Evolutionary conservation across 2,113 vertebrate genomes (phyloP), one percentile per base, ranked within the genome.

Genomic region (Trematomus loennbergii): DNA sequence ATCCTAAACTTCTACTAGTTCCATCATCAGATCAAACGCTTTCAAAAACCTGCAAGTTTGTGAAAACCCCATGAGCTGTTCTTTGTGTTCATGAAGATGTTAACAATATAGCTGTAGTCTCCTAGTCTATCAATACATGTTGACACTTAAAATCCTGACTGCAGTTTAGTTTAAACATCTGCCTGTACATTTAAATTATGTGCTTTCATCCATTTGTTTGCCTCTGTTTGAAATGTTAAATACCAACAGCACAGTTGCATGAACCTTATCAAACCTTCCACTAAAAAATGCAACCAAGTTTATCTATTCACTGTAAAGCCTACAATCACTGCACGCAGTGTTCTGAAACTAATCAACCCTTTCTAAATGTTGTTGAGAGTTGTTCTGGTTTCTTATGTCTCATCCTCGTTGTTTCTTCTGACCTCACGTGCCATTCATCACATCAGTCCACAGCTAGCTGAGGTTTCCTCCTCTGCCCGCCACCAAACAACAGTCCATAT

Each of bases 401-500:
- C 10, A 46, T 50, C 20, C 49, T 82, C 36, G 5, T 40, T 40
- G 13, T 46, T 76, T 89, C 18, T 60, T 55, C 33, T 79, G 29
- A 81, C 67, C 75, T 68, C 57, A 63, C 48, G 25, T 87, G 74
- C 73, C 87, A 83, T 84, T 93, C 68, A 85, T 90, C 83, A 77
- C 70, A 87, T 85, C 74, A 72, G 73, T 81, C 48, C 49, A 50
- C 63, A 29, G 63, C 46, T 67, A 52, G 48, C 63, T 33, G 64
- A 52, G 25, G 5, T 10, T 48, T 52, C 46, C 64, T 68, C 64
- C 72, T 80, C 81, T 62, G 43, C 33, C 59, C 29, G 3, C 59
- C 83, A 62, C 17, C 69, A 81, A 82, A 79, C 84, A 88, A 43
- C 87, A 83, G 85, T 83, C 80, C 84, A 79, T 88, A 86, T 80